Conservation (phyloP, 1,140 invertebrate genomes). For the Harlomillsia oculata region DNA sequence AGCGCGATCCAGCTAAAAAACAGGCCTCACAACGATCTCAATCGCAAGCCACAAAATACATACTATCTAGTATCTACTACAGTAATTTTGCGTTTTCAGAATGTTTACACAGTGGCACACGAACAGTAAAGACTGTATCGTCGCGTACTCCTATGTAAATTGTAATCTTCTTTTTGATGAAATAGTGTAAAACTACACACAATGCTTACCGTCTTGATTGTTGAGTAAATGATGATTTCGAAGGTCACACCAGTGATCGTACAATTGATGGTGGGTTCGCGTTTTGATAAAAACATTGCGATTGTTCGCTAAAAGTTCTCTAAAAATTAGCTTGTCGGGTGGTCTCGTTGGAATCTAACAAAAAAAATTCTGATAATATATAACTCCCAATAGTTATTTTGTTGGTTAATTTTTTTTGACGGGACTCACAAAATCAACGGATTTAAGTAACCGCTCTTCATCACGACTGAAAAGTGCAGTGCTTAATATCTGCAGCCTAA, state of each 20-base stretch:
- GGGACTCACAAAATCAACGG: slow-evolving; percentile 65
- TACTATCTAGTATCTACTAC: no score
- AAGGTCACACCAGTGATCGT: slow-evolving; percentile 83
- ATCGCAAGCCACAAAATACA: no score
- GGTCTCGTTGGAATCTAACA: not conserved
- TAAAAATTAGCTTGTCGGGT: slow-evolving; percentile 5
- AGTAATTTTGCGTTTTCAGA: no score
- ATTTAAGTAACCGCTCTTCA: slow-evolving; percentile 78
- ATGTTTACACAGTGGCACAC: no score
- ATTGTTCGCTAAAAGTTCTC: slow-evolving; percentile 49
- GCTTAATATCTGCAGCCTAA: slow-evolving; percentile 73
- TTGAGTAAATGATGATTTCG: slow-evolving; percentile 86
- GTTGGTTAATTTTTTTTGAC: not conserved
- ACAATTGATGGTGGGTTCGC: slow-evolving; percentile 72
- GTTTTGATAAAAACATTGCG: slow-evolving; percentile 74
- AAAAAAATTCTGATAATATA: slow-evolving; percentile 4
- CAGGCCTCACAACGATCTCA: no score
- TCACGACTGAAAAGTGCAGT: slow-evolving; percentile 78
- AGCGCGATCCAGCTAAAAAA: no score
- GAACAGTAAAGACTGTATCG: no score
- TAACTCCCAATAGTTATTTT: not conserved
- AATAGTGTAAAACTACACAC: no score
- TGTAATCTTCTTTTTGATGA: no score
- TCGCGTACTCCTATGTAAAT: no score
- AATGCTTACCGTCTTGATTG: slow-evolving; percentile 72